Evolutionary conservation across 2,888 invertebrate genomes (phyloP), one percentile per base, ranked within the genome.

Genomic region (Acleris cristana): DNA sequence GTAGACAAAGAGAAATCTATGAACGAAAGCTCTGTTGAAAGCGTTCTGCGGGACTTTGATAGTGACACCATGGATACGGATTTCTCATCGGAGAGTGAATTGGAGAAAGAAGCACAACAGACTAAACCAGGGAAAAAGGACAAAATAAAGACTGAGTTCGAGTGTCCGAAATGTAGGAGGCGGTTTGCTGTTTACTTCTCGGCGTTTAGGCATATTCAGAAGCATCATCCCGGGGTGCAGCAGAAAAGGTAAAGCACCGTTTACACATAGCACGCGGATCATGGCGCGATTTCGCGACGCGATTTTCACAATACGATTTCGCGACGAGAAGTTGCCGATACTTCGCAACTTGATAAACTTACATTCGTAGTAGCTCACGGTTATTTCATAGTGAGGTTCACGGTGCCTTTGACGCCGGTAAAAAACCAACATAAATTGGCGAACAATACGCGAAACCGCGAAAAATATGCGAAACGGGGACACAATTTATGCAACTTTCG

Each of bases 191-290:
- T 81, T 1, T 84, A 83, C 57, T 87, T 84, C 53, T 75, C 82
- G 5, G 86, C 89, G 0, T 74, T 73, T 16, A 83, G 78, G 72
- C 90, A 90, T 48, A 87, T 90, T 68, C 83, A 89, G 57, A 89
- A 84, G 34, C 70, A 71, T 18, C 90, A 90, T 59, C 80, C 82
- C 62, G 70, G 77, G 0, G 76, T 84, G 54, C 67, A 51, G 2
- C 70, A 76, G 2, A 82, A 40, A 3, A 40, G 40, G 40, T 40
- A 40, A 40, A 8, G 7, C 8, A 1, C 26, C 26, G 0, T 6
- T 1, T 26, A 26, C 26, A 26, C 26, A 26, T 26, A 8, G 26
- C 26, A 7, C 26, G 26, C 7, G 26, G 7, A 26, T 7, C 26
- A 26, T 1, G 6, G 26, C 26, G 26, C 26, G 26, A 26, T 26